phyloP scores from a whole-genome alignment of 2,888 invertebrate species.

The Epicampocera succincta region DNA sequence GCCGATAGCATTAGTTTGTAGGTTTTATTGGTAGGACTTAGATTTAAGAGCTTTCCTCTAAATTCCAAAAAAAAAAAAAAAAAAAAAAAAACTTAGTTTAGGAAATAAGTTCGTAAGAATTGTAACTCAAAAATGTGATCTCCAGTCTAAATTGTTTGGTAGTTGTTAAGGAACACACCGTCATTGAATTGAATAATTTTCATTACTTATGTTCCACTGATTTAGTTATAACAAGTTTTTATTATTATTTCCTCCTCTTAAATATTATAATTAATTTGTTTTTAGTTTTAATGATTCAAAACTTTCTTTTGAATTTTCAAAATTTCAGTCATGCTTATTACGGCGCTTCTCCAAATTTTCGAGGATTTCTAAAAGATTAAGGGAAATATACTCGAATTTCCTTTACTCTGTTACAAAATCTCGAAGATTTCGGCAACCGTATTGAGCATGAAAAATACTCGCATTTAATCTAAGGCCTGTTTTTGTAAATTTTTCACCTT shows the following conservation, averaged over 20 bases:
- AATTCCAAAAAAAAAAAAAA: constrained; percentile 34
- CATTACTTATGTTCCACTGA: constrained; percentile 36
- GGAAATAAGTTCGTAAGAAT: constrained; percentile 37
- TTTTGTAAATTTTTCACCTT: too few relatives aligned
- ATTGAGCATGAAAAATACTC: too few relatives aligned
- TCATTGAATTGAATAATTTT: constrained; percentile 48
- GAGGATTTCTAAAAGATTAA: too few relatives aligned
- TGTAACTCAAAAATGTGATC: constrained; percentile 72
- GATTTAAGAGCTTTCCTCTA: constrained; percentile 42
- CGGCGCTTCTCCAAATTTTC: too few relatives aligned
- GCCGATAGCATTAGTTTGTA: constrained; percentile 56
- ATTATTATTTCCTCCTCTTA: neutral
- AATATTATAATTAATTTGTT: neutral
- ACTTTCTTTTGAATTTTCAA: too few relatives aligned
- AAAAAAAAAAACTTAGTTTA: constrained; percentile 30
- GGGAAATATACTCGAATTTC: too few relatives aligned
- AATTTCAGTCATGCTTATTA: too few relatives aligned
- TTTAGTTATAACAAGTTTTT: too few relatives aligned
- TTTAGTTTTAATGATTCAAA: too few relatives aligned
- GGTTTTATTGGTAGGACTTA: constrained; percentile 52
- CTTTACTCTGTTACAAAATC: too few relatives aligned
- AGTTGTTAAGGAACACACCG: constrained; percentile 50
- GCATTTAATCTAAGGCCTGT: too few relatives aligned
- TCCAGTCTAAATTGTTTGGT: constrained; percentile 69
- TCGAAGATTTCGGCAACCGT: too few relatives aligned